Conservation (phyloP, 1,140 invertebrate genomes). For the Cotesia chilonis region DNA sequence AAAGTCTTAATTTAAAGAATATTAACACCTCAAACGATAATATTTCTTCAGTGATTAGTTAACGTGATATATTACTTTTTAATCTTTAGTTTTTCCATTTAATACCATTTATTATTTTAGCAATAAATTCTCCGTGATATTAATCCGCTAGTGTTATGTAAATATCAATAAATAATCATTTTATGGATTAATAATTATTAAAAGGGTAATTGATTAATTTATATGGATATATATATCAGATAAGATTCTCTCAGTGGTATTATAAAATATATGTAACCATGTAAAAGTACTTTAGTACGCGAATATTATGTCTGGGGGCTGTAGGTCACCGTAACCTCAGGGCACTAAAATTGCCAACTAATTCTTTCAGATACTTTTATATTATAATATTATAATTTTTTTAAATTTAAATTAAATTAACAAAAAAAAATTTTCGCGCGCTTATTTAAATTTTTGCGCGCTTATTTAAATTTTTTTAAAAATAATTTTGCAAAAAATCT, state of each 20-base stretch:
- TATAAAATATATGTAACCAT: not conserved
- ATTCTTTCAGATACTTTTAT: constrained; percentile 42
- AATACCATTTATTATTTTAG: too few relatives aligned
- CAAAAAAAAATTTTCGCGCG: too few relatives aligned
- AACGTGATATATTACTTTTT: not conserved
- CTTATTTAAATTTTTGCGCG: not conserved
- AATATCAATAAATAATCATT: not conserved
- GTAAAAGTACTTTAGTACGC: constrained; percentile 26
- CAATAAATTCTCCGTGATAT: too few relatives aligned
- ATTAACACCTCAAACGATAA: constrained; percentile 8
- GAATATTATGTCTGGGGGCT: constrained; percentile 49
- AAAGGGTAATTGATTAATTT: not conserved
- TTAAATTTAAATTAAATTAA: too few relatives aligned
- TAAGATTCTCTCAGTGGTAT: not conserved
- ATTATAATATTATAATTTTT: not conserved
- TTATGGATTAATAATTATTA: not conserved
- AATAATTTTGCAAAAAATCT: constrained; percentile 1
- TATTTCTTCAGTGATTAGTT: not conserved
- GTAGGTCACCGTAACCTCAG: constrained; percentile 52
- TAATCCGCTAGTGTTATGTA: not conserved
- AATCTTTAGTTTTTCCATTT: too few relatives aligned
- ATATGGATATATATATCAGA: not conserved
- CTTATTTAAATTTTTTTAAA: constrained; percentile 3
- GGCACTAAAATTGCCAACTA: constrained; percentile 46
- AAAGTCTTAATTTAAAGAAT: not conserved